Evolutionary conservation across 1,140 invertebrate genomes (phyloP).

Genomic region (Drosophila prosaltans): DNA sequence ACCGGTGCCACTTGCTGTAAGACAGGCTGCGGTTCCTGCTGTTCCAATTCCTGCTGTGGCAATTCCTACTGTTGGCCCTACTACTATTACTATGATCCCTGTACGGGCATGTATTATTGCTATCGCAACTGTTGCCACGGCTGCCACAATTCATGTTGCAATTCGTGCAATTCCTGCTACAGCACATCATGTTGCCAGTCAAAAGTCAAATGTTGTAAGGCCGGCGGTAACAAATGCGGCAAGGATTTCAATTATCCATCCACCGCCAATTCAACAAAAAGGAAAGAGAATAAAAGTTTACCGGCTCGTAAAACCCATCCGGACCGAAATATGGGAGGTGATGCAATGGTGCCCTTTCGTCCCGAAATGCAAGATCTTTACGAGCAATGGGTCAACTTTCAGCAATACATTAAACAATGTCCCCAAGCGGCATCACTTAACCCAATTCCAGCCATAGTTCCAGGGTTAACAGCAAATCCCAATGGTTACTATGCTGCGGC

Average conservation of each 20-base stretch:
- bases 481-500: conserved; percentile 6
- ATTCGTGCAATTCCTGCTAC: conserved; percentile 12
- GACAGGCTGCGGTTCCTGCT: neutral
- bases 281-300: neutral
- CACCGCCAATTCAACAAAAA: neutral
- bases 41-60: neutral
- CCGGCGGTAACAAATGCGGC: too few species aligned
- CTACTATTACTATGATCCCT: conserved; percentile 41
- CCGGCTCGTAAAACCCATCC: neutral
- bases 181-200: conserved; percentile 1
- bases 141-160: conserved; percentile 27
- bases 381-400: conserved; percentile 27
- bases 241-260: too few species aligned
- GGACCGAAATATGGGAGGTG: conserved; percentile 13
- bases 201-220: neutral
- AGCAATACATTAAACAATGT: conserved; percentile 3
- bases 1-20: neutral
- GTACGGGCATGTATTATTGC: conserved; percentile 46
- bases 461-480: neutral
- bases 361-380: conserved; percentile 9
- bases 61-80: conserved; percentile 18
- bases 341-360: neutral
- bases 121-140: conserved; percentile 15
- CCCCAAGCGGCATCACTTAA: neutral
- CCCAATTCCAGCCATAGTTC: neutral